A percentile compares a stretch with the other conserved stretches of the same genome.
Conservation (phyloP, 2,113 vertebrate species). For the Emydura subglobosa region DNA sequence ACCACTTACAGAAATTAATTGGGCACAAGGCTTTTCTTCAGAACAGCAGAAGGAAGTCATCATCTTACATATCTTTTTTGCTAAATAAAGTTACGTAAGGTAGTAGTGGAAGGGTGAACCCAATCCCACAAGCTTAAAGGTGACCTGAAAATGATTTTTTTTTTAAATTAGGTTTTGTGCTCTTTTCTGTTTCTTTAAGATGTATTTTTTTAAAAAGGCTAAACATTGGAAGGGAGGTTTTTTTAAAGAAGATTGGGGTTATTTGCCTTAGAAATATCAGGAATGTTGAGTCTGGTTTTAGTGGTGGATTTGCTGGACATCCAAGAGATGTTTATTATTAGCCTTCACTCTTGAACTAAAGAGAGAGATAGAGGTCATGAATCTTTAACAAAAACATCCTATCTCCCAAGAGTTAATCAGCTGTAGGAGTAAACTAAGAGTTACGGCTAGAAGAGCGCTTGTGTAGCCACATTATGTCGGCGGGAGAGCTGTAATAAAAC, state of each 20-base stretch:
- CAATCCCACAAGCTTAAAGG: accelerated
- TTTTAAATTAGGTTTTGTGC: accelerated
- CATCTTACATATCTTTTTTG: accelerated
- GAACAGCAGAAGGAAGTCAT: neutral
- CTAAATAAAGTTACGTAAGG: accelerated
- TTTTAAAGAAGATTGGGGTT: accelerated
- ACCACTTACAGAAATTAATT: accelerated
- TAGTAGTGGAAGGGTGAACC: accelerated
- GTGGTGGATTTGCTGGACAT: neutral
- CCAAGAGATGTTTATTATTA: neutral
- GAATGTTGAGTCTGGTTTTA: accelerated
- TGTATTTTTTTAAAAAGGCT: accelerated
- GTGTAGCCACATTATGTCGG: neutral
- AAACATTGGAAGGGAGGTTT: neutral
- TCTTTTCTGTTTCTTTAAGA: neutral
- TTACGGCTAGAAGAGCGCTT: too few species aligned
- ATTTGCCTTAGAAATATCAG: neutral
- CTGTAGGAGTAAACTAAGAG: slow-evolving; percentile 41
- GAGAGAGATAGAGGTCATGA: neutral
- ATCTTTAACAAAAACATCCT: slow-evolving; percentile 22
- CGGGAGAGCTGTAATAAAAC: too few species aligned
- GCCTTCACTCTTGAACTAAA: slow-evolving; percentile 4
- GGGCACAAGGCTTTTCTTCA: neutral
- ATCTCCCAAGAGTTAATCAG: neutral
- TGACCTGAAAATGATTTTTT: neutral